phyloP scores from a whole-genome alignment of 2,113 vertebrate species.

The Calonectris borealis region DNA sequence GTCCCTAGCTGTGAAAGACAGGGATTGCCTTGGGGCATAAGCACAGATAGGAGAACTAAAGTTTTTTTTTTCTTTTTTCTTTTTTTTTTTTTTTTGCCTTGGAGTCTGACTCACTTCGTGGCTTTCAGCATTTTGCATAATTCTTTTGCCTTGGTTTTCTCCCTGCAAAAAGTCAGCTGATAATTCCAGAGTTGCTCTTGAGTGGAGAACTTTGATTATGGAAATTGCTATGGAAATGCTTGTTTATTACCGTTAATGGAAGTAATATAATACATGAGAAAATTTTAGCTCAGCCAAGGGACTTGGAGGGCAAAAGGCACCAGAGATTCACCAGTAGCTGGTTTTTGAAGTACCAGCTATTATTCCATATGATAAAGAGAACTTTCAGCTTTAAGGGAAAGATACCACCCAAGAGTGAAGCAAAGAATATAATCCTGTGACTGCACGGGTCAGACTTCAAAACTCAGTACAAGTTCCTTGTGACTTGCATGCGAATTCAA shows the following conservation, averaged over 20 bases:
- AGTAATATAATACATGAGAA: not conserved
- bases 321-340: not conserved
- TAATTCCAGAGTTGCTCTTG: not conserved
- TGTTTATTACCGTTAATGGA: conserved; percentile 7
- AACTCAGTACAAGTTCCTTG: not conserved
- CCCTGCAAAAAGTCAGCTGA: conserved; percentile 14
- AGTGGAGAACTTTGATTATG: conserved; percentile 32
- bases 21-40: not conserved
- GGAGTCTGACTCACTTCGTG: not conserved
- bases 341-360: not conserved
- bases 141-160: conserved; percentile 45
- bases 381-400: not conserved
- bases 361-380: not conserved
- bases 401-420: not conserved
- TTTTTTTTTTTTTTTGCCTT: not conserved
- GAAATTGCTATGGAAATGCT: conserved; percentile 21
- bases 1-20: conserved; percentile 31
- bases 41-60: not conserved
- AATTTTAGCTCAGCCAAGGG: not conserved
- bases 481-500: conserved; percentile 7
- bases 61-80: not conserved
- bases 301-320: not conserved
- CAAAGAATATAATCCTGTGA: not conserved
- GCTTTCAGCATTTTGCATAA: conserved; percentile 38
- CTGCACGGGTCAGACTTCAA: not conserved